phyloP scores from a whole-genome alignment of 2,113 vertebrate genomes.

The Myrmecophaga tridactyla region DNA sequence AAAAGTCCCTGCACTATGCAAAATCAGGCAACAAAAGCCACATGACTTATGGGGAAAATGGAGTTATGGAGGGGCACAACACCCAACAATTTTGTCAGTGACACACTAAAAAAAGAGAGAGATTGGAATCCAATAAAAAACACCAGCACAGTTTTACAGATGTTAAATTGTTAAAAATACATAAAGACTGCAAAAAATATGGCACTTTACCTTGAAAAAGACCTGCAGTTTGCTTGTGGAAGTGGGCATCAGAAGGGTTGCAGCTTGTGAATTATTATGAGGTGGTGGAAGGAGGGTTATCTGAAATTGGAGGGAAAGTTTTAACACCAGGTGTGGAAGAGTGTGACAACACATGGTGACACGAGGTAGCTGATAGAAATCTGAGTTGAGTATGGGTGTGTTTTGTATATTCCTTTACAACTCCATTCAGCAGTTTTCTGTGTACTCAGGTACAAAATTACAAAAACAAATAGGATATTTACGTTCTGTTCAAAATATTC shows the following conservation, averaged over 20 bases:
- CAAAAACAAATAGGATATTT: background rate
- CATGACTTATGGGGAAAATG: background rate
- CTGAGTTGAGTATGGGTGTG: background rate
- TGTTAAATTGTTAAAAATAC: background rate
- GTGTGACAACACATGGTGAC: background rate
- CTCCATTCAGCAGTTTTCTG: background rate
- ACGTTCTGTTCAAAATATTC: background rate
- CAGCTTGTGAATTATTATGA: background rate
- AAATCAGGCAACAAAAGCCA: background rate
- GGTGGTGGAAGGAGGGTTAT: background rate
- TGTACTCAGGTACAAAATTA: background rate
- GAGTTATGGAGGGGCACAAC: too few relatives aligned
- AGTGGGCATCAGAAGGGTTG: accelerated
- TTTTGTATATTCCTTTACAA: background rate
- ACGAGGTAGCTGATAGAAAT: accelerated
- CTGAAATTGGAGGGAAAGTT: background rate
- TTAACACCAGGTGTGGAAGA: background rate
- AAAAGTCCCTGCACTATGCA: too few relatives aligned
- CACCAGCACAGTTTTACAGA: too few relatives aligned
- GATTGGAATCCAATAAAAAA: background rate
- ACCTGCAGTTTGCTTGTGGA: background rate
- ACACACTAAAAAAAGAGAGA: background rate
- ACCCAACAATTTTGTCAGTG: background rate
- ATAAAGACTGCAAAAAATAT: background rate
- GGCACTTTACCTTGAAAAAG: background rate